Base-by-base conservation (phyloP, 2,888 invertebrate species). In the Protodeltote pygarga region DNA sequence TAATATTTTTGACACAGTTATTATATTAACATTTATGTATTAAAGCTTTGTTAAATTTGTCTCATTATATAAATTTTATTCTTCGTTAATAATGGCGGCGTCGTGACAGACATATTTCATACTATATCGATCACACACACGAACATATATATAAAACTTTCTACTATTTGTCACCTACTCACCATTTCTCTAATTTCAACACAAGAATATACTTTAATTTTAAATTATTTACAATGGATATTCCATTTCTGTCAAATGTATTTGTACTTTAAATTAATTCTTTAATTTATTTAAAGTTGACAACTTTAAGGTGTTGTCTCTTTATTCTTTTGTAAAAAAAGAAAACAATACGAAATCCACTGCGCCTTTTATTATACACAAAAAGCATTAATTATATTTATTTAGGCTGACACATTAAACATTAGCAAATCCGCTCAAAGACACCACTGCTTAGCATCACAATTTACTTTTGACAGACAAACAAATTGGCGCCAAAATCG, bases 371-470 rank as follows among this genome's bases (percentile, higher is more conserved):
- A 35, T 24, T 3, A 33, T 54, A 67, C 57, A 64, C 44, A 29
- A 35, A 40, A 13, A 15, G 23, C 11, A 14, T 24, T 54, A n/a
- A n/a, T n/a, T 55, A 37, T 32, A 15, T 33, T 46, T 14, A 24
- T 57, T 33, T 41, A 41, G 27, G 35, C 41, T 17, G 20, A 27
- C 5, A 57, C 38, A 48, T 23, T 14, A 19, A 9, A 53, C 15
- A 37, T 21, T 61, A 51, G 54, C 31, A 37, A 11, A 38, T 10
- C 16, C 14, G 49, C 65, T 42, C 19, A 55, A 55, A 33, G 41
- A 61, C 23, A 57, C 35, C 65, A 65, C 65, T 52, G 65, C 60
- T 55, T 67, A 28, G 16, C 38, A 59, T 19, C 41, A 64, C 45
- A 34, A 33, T 25, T 52, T 42, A 49, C 16, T 31, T n/a, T n/a